Evolutionary conservation across 2,797 vertebrate species (phyloP).

Genomic region (Trachurus trachurus): DNA sequence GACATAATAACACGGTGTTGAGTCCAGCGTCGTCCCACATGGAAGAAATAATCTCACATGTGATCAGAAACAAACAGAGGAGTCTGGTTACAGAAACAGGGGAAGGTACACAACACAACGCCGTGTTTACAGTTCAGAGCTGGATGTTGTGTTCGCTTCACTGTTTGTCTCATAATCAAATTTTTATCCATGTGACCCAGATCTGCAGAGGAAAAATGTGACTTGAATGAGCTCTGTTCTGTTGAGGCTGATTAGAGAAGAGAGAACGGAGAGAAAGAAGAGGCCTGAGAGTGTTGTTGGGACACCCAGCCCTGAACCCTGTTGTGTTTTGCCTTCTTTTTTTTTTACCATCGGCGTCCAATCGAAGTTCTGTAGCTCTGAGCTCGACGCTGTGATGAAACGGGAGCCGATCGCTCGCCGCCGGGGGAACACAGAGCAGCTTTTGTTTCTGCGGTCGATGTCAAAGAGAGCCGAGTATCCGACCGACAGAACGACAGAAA

Average conservation of each 20-base stretch:
- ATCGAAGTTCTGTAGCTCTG: background rate
- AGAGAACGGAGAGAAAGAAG: no score
- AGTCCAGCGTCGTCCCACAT: background rate
- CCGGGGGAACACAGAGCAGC: constrained; percentile 52
- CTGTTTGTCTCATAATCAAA: background rate
- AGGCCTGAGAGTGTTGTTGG: fast-evolving
- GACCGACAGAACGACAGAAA: constrained; percentile 55
- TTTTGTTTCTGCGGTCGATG: constrained; percentile 61
- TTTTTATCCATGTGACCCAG: constrained; percentile 1
- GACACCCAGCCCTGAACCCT: background rate
- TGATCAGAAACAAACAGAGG: constrained; percentile 1
- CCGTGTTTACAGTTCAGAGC: background rate
- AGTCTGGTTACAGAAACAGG: background rate
- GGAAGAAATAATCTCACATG: constrained; percentile 15
- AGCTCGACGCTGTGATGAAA: constrained; percentile 30
- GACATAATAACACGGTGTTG: constrained; percentile 13
- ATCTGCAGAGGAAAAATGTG: constrained; percentile 8
- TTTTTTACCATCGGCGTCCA: no score
- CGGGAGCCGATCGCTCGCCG: constrained; percentile 28
- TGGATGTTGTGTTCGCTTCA: background rate
- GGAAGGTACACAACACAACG: background rate
- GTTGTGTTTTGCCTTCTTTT: no score
- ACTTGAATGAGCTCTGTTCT: background rate
- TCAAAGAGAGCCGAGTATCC: constrained; percentile 5
- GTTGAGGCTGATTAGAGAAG: background rate